A percentile compares a stretch with the other conserved stretches of the same genome.
Evolutionary conservation across 2,113 vertebrate genomes (phyloP).

Genomic region (human (Homo sapiens)): DNA sequence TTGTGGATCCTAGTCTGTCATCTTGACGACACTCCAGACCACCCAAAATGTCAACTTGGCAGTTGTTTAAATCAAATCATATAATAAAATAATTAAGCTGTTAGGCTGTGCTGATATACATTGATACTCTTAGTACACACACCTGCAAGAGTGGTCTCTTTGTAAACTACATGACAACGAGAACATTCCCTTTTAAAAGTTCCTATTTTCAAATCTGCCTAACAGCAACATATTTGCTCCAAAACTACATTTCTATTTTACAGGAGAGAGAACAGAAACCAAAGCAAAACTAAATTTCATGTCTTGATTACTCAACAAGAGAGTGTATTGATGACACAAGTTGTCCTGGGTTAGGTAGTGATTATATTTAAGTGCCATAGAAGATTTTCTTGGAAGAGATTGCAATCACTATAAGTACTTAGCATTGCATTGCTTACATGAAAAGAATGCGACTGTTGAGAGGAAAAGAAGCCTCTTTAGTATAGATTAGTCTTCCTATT

Average conservation of each 20-base stretch:
- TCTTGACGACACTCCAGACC: neutral
- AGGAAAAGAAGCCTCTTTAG: conserved; percentile 42
- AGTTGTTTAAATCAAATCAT: conserved; percentile 9
- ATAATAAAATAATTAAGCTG: neutral
- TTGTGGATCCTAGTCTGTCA: neutral
- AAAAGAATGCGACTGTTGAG: conserved; percentile 48
- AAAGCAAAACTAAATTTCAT: conserved; percentile 36
- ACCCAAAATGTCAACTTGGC: neutral
- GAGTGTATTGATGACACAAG: conserved; percentile 66
- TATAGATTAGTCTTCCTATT: conserved; percentile 64
- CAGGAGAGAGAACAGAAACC: neutral
- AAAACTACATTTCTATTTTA: conserved; percentile 58
- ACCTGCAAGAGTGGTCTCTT: neutral
- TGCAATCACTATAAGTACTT: conserved; percentile 69
- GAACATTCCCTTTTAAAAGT: neutral
- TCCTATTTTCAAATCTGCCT: neutral
- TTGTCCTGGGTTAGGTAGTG: conserved; percentile 64
- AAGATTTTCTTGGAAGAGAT: conserved; percentile 69
- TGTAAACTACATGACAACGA: neutral
- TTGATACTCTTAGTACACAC: neutral
- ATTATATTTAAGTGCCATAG: conserved; percentile 66
- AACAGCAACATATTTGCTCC: neutral
- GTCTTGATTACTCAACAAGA: conserved; percentile 68
- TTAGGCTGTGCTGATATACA: neutral
- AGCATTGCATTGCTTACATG: conserved; percentile 49